Base-by-base conservation (phyloP, 2,888 invertebrate species). In the Lepidochrysops patricia region DNA sequence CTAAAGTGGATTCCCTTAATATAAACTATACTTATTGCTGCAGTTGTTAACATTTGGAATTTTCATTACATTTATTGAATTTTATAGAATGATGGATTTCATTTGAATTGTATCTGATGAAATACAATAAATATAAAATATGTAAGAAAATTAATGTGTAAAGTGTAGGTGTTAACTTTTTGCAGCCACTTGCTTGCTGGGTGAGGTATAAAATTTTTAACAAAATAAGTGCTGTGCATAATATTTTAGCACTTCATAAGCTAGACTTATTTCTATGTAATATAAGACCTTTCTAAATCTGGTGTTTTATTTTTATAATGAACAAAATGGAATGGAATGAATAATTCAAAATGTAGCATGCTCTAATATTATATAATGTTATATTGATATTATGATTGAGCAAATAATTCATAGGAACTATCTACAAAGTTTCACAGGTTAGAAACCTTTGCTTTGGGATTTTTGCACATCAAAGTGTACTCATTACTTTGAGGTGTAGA, bases 261-360 rank as follows among this genome's bases (percentile, higher is more conserved):
- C 26, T 50, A 50, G 50, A 50, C 43, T 43, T 26, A 50, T 50
- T n/a, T 13, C 26, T 26, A 26, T 50, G 50, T 50, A 26, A 50
- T 50, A 50, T 50, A 50, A 50, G 50, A 26, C 26, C 6, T 26
- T 13, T 50, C 50, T 50, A 50, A 50, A 26, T 50, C 6, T 26
- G 1, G 26, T 26, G 13, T 43, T 43, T 43, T 37, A 7, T 9
- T 29, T 29, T n/a, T n/a, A n/a, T n/a, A n/a, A n/a, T n/a, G n/a
- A n/a, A n/a, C n/a, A n/a, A n/a, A n/a, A n/a, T n/a, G n/a, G n/a
- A n/a, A n/a, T n/a, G n/a, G n/a, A n/a, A n/a, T n/a, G n/a, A n/a
- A n/a, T n/a, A n/a, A n/a, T n/a, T n/a, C n/a, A n/a, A n/a, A n/a
- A n/a, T n/a, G n/a, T n/a, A n/a, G n/a, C n/a, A n/a, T n/a, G n/a